A percentile compares a stretch with the other conserved stretches of the same genome.
Conservation (phyloP, 2,797 vertebrate species). For the Trematomus bernacchii region DNA sequence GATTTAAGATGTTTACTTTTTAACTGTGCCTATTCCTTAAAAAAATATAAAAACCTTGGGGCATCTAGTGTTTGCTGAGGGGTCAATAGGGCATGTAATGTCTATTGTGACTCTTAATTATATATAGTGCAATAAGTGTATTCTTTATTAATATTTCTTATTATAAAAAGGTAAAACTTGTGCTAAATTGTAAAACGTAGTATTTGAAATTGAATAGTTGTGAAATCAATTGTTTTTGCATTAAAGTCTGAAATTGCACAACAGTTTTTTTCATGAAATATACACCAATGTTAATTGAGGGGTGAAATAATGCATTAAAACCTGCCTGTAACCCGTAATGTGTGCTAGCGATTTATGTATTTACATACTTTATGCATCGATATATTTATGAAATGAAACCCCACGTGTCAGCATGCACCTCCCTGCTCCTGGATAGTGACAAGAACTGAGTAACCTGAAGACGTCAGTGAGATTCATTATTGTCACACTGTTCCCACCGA, state of each 20-base stretch:
- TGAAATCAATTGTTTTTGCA: neutral
- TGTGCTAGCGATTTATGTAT: neutral
- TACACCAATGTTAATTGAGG: neutral
- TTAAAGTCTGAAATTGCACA: neutral
- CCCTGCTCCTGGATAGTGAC: neutral
- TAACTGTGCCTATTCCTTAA: neutral
- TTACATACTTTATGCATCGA: neutral
- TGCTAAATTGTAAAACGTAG: neutral
- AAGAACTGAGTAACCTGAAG: neutral
- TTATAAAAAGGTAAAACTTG: neutral
- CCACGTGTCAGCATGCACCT: neutral
- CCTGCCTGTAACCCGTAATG: neutral
- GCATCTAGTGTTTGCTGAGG: neutral
- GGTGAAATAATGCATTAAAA: neutral
- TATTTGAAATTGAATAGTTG: neutral
- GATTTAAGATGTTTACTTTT: neutral
- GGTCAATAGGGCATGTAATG: neutral
- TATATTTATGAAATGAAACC: neutral
- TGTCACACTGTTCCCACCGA: neutral
- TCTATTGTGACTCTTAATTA: too few species aligned
- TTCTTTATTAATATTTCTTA: neutral
- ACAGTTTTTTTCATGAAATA: neutral
- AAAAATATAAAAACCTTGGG: neutral
- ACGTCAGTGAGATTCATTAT: neutral
- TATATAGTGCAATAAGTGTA: too few species aligned